Base-by-base conservation (phyloP, 2,888 invertebrate species). In the Pedicia rivosa region DNA sequence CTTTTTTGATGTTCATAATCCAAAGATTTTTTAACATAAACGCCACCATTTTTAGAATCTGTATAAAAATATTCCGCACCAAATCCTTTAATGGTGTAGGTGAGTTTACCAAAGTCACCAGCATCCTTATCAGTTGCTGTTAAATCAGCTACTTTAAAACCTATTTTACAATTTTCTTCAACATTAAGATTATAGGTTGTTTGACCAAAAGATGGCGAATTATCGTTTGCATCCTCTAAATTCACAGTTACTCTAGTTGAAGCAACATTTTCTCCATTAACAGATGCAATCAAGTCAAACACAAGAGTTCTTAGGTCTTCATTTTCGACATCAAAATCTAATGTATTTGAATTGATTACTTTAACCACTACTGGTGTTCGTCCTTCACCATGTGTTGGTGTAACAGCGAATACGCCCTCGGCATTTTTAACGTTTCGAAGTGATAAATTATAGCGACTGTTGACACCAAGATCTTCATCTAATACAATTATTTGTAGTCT, bases 1-100 rank as follows among this genome's bases (percentile, higher is more conserved):
- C 77, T 77, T 46, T 77, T 78, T 46, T 83, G 81, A 9, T 68
- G 70, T 53, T 90, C 88, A 50, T 81, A 81, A 52, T 90, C 84
- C 31, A 88, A 57, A 5, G 58, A 49, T 42, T 69, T 68, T 0
- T 66, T 66, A 1, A 84, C 71, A 40, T 65, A 75, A 7, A 87
- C 54, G 5, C 75, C 75, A 0, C 87, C 87, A 8, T 64, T 67
- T 27, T 56, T 61, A 2, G 65, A 61, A 49, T 84, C 72, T 1
- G 82, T 78, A 24, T 63, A 66, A 50, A 87, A 87, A 48, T 75
- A 72, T 44, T 81, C 78, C 0, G 80, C 74, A 0, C 83, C 83
- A 49, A 83, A 80, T 7, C 88, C 87, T 39, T 78, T 73, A 0
- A 88, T 53, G 1, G 70, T 65, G 51, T 87, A 88, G 10, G 69